A percentile compares a stretch with the other conserved stretches of the same genome.
Evolutionary conservation across 2,888 invertebrate species (phyloP).

Genomic region (Phortica magna): DNA sequence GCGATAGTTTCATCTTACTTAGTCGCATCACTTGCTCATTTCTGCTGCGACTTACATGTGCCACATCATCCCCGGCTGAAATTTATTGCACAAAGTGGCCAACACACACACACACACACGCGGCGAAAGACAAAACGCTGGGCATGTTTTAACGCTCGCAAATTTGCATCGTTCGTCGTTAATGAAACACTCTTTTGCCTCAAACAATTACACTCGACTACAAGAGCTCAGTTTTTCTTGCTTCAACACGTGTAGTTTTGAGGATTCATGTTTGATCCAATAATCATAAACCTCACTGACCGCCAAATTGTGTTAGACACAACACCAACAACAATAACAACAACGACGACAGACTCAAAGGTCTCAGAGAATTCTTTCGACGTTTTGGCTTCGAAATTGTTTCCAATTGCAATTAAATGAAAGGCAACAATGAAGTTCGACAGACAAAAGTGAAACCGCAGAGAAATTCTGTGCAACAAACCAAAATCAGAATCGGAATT

Average conservation of each 20-base stretch:
- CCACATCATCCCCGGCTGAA: conserved; percentile 7
- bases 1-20: conserved; percentile 13
- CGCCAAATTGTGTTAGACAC: no score
- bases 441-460: no score
- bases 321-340: not conserved
- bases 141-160: not conserved
- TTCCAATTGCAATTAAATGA: not conserved
- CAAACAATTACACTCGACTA: no score
- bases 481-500: not conserved
- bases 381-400: no score
- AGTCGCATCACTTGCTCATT: not conserved
- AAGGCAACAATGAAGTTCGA: conserved; percentile 12
- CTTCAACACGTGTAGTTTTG: no score
- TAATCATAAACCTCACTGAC: no score
- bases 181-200: no score
- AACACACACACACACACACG: conserved; percentile 3
- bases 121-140: not conserved
- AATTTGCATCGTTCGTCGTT: no score
- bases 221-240: no score
- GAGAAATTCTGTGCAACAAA: no score
- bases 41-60: not conserved
- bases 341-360: no score
- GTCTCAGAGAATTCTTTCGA: not conserved
- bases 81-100: conserved; percentile 22
- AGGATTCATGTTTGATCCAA: no score